These are phyloP conservation scores for Prunella strophiata DNA, from an alignment of 2,797 vertebrate species.

Conservation along the genomic window DNA sequence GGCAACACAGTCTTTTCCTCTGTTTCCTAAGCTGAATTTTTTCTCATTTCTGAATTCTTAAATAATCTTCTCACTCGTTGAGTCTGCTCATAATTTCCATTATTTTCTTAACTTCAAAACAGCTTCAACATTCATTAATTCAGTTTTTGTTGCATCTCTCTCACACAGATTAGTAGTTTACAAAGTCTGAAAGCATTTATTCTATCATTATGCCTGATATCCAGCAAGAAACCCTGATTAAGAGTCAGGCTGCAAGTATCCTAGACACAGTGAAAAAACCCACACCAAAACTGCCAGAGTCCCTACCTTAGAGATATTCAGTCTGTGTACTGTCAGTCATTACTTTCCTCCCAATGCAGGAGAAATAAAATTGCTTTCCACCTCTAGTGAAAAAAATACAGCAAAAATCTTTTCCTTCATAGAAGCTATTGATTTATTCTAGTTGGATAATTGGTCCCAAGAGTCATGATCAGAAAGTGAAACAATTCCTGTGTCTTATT, in stretches of 20 bases:
- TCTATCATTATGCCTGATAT: not conserved
- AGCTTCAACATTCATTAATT: not conserved
- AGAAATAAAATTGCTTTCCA: not conserved
- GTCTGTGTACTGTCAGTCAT: not conserved
- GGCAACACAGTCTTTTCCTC: not conserved
- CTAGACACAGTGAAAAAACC: not conserved
- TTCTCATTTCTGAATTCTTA: not conserved
- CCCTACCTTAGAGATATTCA: not conserved
- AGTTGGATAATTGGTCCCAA: not conserved
- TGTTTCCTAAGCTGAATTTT: not conserved
- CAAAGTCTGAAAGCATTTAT: not conserved
- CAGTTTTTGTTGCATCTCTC: not conserved
- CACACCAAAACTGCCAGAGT: not conserved
- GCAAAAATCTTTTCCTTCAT: not conserved
- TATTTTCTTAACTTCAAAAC: not conserved
- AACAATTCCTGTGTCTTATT: not conserved
- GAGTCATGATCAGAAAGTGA: not conserved
- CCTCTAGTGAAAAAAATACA: not conserved
- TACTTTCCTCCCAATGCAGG: not conserved
- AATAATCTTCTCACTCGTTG: not conserved
- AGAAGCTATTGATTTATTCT: not conserved
- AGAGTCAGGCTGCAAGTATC: not conserved
- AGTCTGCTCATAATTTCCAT: not conserved
- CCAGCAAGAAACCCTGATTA: not conserved
- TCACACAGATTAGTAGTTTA: not conserved